phyloP scores from a whole-genome alignment of 2,113 vertebrate genomes.

The Aramus guarauna region DNA sequence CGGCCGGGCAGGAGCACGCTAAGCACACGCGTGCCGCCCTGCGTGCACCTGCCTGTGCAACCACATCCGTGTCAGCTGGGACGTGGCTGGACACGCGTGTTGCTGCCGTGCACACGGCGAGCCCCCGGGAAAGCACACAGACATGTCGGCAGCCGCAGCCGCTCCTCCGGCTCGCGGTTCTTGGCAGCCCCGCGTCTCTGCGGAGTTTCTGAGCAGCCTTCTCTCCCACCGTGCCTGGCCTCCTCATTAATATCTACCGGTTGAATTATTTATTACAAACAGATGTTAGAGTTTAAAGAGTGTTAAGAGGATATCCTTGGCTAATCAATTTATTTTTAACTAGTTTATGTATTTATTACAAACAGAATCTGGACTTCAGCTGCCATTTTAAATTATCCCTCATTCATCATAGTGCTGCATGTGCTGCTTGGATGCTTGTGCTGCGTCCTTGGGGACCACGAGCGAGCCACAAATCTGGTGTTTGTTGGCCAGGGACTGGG shows the following conservation, averaged over 20 bases:
- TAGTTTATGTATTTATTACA: constrained; percentile 38
- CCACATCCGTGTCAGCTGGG: fast-evolving
- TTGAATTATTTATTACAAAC: constrained; percentile 68
- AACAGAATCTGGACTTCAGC: constrained; percentile 20
- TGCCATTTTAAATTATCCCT: background rate
- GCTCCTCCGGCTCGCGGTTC: background rate
- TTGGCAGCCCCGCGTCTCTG: background rate
- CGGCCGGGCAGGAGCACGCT: fast-evolving
- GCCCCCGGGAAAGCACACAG: background rate
- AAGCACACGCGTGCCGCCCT: background rate
- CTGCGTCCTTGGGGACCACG: background rate
- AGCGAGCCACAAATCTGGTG: background rate
- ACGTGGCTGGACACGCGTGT: fast-evolving
- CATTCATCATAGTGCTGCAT: background rate
- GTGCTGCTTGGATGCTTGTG: background rate
- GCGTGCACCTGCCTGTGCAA: fast-evolving
- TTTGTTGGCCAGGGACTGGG: background rate
- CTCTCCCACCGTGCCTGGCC: background rate
- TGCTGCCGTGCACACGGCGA: fast-evolving
- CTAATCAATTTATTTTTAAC: constrained; percentile 68
- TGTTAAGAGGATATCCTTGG: constrained; percentile 48
- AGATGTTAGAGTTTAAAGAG: constrained; percentile 69
- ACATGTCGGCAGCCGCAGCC: fast-evolving
- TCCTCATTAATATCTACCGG: constrained; percentile 47
- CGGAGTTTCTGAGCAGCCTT: background rate